These are phyloP conservation scores for Neolamprologus longior DNA, from an alignment of 2,113 vertebrate genomes.

Conservation along the genomic window DNA sequence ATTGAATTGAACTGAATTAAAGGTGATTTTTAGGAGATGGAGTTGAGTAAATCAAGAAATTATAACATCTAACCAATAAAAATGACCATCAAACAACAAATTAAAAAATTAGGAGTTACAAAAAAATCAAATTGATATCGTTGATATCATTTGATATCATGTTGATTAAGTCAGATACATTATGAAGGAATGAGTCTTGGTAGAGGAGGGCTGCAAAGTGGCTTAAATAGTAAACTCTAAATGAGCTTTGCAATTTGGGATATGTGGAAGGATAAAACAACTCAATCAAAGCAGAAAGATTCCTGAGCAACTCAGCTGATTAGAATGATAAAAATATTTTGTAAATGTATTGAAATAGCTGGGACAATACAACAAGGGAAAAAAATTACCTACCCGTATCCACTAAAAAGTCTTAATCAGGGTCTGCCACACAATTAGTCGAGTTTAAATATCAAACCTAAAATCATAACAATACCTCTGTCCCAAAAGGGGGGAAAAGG, in stretches of 20 bases:
- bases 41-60: background rate
- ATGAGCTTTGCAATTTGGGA: background rate
- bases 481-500: background rate
- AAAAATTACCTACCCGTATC: background rate
- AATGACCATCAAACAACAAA: background rate
- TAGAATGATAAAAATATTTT: background rate
- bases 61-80: background rate
- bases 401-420: background rate
- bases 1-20: background rate
- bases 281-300: background rate
- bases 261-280: background rate
- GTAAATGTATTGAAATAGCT: background rate
- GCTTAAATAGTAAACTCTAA: background rate
- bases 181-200: background rate
- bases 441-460: background rate
- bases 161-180: background rate
- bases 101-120: background rate
- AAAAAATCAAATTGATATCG: background rate
- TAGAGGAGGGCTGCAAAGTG: background rate
- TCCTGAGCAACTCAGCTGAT: background rate
- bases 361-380: background rate
- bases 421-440: background rate
- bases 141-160: background rate
- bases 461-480: background rate
- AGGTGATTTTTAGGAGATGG: background rate